Base-by-base conservation (phyloP, 2,888 invertebrate species). In the Rutpela maculata region DNA sequence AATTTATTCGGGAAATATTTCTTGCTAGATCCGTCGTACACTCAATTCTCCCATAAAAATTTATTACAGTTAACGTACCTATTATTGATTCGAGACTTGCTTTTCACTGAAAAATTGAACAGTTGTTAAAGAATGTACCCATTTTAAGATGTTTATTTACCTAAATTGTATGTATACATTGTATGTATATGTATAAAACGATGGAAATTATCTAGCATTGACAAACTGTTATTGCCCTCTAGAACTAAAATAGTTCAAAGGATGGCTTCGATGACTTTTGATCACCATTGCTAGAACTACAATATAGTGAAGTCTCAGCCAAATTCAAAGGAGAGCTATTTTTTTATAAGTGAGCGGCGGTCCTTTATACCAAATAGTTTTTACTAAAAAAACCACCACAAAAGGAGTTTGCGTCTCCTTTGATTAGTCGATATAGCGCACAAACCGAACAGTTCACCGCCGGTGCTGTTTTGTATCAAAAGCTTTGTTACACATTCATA, bases 401-500 rank as follows among this genome's bases (percentile, higher is more conserved):
- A 50, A 50, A 50, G n/a, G 50, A n/a, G 50, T 6, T 12, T 7
- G n/a, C 4, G 6, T 50, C 4, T 50, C n/a, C 50, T 50, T 50
- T 50, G 50, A 50, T 50, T 50, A 50, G 43, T 17, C 15, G n/a
- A n/a, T 50, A 50, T 0, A 1, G 15, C 22, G n/a, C n/a, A 50
- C n/a, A 15, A 50, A 50, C 50, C 4, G n/a, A 50, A 50, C 50
- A 50, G 50, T n/a, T 0, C 7, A 43, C 43, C 11, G 50, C n/a
- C 1, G 50, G 2, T 12, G 50, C n/a, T 50, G 50, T 50, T 12
- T 50, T 17, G 50, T 50, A n/a, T 0, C 50, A 50, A n/a, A n/a
- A 50, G n/a, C 50, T 60, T 60, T 60, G 22, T 60, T 60, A 31
- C 60, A 60, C 60, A 19, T 60, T 60, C 59, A 60, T 60, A 60